A percentile compares a stretch with the other conserved stretches of the same genome.
phyloP scores from a whole-genome alignment of 2,113 vertebrate species.

The Crotalus helleri region DNA sequence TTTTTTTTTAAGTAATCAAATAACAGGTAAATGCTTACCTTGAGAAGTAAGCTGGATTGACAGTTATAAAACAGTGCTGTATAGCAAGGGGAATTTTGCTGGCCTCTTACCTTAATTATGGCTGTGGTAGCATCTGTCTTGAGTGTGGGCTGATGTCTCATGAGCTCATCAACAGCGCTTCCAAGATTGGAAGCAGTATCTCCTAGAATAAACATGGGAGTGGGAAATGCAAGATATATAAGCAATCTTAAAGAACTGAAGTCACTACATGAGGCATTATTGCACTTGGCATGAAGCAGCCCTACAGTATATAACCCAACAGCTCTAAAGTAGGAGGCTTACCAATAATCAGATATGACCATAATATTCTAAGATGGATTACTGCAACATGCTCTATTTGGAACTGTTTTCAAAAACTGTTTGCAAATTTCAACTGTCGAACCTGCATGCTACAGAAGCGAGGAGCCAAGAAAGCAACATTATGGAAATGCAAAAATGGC shows the following conservation, averaged over 20 bases:
- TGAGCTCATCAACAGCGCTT: conserved; percentile 94
- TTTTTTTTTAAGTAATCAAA: neutral
- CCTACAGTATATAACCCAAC: neutral
- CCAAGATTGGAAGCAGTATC: conserved; percentile 95
- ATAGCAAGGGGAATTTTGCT: neutral
- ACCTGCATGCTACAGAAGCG: neutral
- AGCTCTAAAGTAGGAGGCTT: neutral
- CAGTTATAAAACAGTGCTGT: neutral
- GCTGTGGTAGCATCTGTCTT: conserved; percentile 95
- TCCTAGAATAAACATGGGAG: conserved; percentile 63
- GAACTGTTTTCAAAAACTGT: neutral
- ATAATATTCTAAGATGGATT: neutral
- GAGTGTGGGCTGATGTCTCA: conserved; percentile 94
- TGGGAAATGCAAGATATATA: too few relatives aligned
- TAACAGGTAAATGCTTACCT: too few relatives aligned
- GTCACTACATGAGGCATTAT: neutral
- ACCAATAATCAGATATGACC: neutral
- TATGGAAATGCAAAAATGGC: neutral
- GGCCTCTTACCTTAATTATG: conserved; percentile 85
- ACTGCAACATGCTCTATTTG: neutral
- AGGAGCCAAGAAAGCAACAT: neutral
- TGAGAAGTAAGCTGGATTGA: neutral
- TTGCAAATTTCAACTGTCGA: neutral
- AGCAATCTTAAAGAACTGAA: neutral
- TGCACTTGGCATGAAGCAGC: neutral